These are phyloP conservation scores for Pachymerium ferrugineum DNA, from an alignment of 2,888 invertebrate genomes.

Conservation along the genomic window DNA sequence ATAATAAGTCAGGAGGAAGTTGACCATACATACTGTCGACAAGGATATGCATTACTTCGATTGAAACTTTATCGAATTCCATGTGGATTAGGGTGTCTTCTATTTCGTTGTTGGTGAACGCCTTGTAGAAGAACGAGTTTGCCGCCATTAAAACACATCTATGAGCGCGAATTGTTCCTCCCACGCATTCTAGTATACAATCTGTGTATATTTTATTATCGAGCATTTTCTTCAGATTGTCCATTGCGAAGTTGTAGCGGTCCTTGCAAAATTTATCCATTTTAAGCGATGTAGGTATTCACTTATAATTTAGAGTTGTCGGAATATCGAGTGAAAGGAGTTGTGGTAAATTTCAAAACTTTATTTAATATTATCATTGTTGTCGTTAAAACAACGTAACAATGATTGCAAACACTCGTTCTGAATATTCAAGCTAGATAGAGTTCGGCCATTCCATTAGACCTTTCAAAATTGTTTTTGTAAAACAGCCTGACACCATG, in stretches of 20 bases:
- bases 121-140: neutral
- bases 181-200: neutral
- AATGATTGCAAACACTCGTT: too few species aligned
- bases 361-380: too few species aligned
- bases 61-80: neutral
- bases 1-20: neutral
- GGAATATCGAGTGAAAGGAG: too few species aligned
- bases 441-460: too few species aligned
- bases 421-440: too few species aligned
- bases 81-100: neutral
- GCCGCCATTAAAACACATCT: neutral
- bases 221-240: neutral
- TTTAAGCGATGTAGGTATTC: too few species aligned
- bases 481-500: too few species aligned
- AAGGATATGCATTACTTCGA: neutral
- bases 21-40: neutral
- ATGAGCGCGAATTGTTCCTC: neutral
- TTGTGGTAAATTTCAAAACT: too few species aligned
- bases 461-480: too few species aligned
- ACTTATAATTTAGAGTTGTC: too few species aligned
- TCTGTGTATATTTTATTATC: neutral
- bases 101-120: neutral
- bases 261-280: neutral
- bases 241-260: neutral
- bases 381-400: too few species aligned